phyloP scores from a whole-genome alignment of 2,888 invertebrate genomes.

The Zhuqinia jingwanae region DNA sequence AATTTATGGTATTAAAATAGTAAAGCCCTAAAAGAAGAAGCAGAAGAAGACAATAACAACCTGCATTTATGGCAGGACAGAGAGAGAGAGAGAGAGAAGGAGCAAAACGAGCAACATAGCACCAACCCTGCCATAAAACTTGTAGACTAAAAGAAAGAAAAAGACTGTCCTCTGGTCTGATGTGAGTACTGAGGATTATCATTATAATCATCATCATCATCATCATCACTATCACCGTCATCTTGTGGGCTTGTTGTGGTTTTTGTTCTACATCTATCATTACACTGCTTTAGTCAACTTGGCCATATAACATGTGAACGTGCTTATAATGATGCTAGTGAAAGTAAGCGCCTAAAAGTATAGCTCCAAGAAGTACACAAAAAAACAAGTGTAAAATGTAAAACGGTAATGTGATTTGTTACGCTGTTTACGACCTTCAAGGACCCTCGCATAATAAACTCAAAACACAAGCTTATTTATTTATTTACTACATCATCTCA shows the following conservation, averaged over 20 bases:
- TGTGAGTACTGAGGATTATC: slow-evolving; percentile 28
- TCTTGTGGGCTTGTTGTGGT: slow-evolving; percentile 36
- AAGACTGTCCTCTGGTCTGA: too few species aligned
- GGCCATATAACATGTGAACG: too few species aligned
- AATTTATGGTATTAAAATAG: slow-evolving; percentile 46
- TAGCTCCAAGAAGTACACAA: not conserved
- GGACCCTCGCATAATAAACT: too few species aligned
- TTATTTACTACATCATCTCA: too few species aligned
- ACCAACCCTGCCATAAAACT: slow-evolving; percentile 27
- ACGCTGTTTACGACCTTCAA: slow-evolving; percentile 54
- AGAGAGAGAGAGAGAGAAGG: too few species aligned
- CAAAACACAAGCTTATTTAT: too few species aligned
- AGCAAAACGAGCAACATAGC: not conserved
- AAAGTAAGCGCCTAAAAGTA: too few species aligned
- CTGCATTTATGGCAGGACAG: not conserved
- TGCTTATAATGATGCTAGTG: slow-evolving; percentile 16
- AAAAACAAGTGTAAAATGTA: not conserved
- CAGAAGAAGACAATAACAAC: slow-evolving; percentile 30
- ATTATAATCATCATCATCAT: too few species aligned
- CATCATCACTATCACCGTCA: not conserved
- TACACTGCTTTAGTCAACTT: not conserved
- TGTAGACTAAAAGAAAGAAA: slow-evolving; percentile 30
- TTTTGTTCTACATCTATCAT: not conserved
- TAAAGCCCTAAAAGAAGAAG: slow-evolving; percentile 16
- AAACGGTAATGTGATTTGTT: slow-evolving; percentile 39